A percentile compares a stretch with the other conserved stretches of the same genome.
phyloP scores from a whole-genome alignment of 2,797 vertebrate genomes.

The Enteromius afrohamiltoni region DNA sequence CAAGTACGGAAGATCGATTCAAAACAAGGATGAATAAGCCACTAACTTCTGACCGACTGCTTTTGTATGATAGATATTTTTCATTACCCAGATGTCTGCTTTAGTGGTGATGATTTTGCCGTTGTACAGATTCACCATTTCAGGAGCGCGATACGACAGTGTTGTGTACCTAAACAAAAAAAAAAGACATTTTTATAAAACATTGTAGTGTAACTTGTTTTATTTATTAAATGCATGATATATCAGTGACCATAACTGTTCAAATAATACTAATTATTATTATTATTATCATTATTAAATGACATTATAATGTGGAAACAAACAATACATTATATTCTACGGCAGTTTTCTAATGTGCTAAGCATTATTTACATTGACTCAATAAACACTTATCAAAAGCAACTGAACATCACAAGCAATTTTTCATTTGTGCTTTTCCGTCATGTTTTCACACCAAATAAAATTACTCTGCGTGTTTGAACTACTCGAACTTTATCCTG shows the following conservation, averaged over 20 bases:
- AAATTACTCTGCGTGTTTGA: too few relatives aligned
- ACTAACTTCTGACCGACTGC: background rate
- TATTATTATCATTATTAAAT: background rate
- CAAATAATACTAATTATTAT: background rate
- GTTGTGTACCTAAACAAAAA: constrained; percentile 94
- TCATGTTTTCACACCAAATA: too few relatives aligned
- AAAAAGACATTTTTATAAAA: constrained; percentile 17
- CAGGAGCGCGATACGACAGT: constrained; percentile 94
- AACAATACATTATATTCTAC: background rate
- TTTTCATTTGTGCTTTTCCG: background rate
- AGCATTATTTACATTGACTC: background rate
- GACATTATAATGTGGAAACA: background rate
- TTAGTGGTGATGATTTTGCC: constrained; percentile 96
- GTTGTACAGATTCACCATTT: constrained; percentile 99
- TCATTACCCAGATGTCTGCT: constrained; percentile 94
- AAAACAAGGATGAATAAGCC: background rate
- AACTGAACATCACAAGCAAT: background rate
- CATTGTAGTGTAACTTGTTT: constrained; percentile 68
- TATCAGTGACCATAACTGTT: background rate
- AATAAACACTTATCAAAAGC: background rate
- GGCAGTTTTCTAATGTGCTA: background rate
- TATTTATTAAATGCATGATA: background rate
- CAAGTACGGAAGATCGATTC: background rate
- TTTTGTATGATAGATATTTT: constrained; percentile 40
- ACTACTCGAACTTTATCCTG: too few relatives aligned